Percentiles rank a stretch among this genome's conserved stretches.
phyloP scores from a whole-genome alignment of 2,888 invertebrate species.

The Gordius sp. region DNA sequence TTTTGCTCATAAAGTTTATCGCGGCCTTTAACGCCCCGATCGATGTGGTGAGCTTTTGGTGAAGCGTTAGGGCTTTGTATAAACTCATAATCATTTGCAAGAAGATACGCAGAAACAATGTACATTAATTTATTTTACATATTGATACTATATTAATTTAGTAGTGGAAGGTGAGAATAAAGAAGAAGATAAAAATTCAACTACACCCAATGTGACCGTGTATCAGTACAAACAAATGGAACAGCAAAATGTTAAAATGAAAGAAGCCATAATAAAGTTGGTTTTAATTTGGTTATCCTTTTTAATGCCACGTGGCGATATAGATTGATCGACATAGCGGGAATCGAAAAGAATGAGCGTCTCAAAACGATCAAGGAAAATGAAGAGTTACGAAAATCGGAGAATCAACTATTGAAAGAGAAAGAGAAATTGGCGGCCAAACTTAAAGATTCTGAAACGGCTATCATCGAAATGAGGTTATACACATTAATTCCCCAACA shows the following conservation, averaged over 20 bases:
- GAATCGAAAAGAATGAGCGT: constrained; percentile 71
- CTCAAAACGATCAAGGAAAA: constrained; percentile 65
- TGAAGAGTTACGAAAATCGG: constrained; percentile 54
- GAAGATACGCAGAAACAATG: too few species aligned
- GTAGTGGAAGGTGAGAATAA: too few species aligned
- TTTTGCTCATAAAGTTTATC: too few species aligned
- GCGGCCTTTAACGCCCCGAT: too few species aligned
- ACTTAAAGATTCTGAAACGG: constrained; percentile 55
- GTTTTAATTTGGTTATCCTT: constrained; percentile 21
- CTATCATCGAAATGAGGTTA: constrained; percentile 53
- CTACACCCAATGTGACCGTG: not conserved
- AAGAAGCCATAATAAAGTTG: constrained; percentile 61
- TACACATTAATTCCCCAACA: too few species aligned
- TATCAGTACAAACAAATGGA: constrained; percentile 72
- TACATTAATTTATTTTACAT: too few species aligned
- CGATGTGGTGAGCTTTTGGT: too few species aligned
- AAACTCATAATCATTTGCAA: too few species aligned
- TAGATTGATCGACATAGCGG: constrained; percentile 64
- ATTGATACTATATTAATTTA: too few species aligned
- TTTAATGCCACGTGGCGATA: constrained; percentile 16
- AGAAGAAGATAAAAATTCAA: too few species aligned
- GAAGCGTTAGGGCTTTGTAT: too few species aligned
- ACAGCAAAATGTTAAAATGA: constrained; percentile 65
- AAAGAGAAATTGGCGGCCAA: constrained; percentile 59
- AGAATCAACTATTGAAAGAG: constrained; percentile 44